phyloP scores from a whole-genome alignment of 2,113 vertebrate species.

The Nerophis lumbriciformis region DNA sequence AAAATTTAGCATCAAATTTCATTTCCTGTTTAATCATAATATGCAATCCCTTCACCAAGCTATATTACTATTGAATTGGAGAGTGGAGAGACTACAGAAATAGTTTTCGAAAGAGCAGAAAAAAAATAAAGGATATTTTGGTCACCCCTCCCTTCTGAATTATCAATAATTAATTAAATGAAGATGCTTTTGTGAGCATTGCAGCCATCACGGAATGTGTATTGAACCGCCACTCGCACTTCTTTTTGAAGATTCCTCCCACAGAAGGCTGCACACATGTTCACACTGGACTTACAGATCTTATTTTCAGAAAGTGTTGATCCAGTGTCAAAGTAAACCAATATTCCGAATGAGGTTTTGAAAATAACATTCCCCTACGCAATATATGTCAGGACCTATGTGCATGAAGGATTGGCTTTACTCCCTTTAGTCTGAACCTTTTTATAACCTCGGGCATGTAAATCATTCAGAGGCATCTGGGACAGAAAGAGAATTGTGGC shows the following conservation, averaged over 20 bases:
- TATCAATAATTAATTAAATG: constrained; percentile 50
- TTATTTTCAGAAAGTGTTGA: not conserved
- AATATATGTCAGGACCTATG: constrained; percentile 28
- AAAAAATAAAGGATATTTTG: constrained; percentile 25
- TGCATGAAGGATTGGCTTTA: constrained; percentile 40
- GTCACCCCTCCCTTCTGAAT: constrained; percentile 26
- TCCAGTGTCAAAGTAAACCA: not conserved
- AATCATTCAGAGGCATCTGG: constrained; percentile 58
- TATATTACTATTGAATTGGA: not conserved
- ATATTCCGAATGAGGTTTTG: constrained; percentile 13
- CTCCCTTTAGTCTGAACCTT: constrained; percentile 31
- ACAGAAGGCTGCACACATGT: not conserved
- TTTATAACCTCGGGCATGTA: constrained; percentile 57
- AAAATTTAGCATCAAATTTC: constrained; percentile 10
- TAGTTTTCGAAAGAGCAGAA: constrained; percentile 7
- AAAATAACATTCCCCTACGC: constrained; percentile 15
- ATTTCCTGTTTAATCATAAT: constrained; percentile 15
- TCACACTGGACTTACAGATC: not conserved
- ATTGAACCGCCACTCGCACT: not conserved
- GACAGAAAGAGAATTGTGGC: constrained; percentile 22
- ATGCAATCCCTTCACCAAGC: not conserved
- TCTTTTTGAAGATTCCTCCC: not conserved
- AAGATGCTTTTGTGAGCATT: constrained; percentile 24
- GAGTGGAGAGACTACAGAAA: constrained; percentile 9
- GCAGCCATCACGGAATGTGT: constrained; percentile 12